Base-by-base conservation (phyloP, 2,113 vertebrate species). In the Hiodon tergisus region DNA sequence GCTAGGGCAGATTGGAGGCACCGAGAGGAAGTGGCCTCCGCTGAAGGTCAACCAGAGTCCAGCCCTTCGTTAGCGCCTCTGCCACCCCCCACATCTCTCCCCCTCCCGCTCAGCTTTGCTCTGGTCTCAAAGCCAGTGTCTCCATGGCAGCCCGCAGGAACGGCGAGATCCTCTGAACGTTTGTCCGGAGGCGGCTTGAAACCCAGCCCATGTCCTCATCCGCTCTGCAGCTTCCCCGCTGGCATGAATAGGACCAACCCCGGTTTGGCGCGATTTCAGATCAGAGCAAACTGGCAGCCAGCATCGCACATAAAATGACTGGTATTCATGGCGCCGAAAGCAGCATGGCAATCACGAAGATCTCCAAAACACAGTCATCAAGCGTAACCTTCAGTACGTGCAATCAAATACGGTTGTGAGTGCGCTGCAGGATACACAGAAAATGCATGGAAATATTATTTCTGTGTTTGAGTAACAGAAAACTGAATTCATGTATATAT, bases 101-200 rank as follows among this genome's bases (percentile, higher is more conserved):
- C 7, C 50, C 71, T 16, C 59, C 58, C 59, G 31, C 60, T 16
- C 3, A 59, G 63, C 17, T 46, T 48, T 48, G 58, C 52, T 52
- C 52, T n/a, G 31, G 52, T 61, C 55, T 46, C 54, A 66, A 14
- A 14, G 65, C 6, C 54, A 11, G 60, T 57, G 73, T 75, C 65
- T 50, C 73, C 66, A 75, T 75, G 73, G 73, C 73, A 75, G 54
- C 73, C 17, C 47, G 48, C 50, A 63, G 16, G 65, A 53, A 67
- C 73, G 58, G 67, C 31, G 9, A 68, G 54, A 53, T 53, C 65
- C 73, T 68, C 52, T 60, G 57, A 68, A 55, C 65, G 4, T 54
- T 10, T 14, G 14, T 54, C 6, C 7, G 5, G 51, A 13, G 50
- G 13, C 16, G 11, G 11, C 14, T 53, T 6, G n/a, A 69, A 69